Base-by-base conservation (phyloP, 1,140 invertebrate species). In the Akabosia matsudoensis region DNA sequence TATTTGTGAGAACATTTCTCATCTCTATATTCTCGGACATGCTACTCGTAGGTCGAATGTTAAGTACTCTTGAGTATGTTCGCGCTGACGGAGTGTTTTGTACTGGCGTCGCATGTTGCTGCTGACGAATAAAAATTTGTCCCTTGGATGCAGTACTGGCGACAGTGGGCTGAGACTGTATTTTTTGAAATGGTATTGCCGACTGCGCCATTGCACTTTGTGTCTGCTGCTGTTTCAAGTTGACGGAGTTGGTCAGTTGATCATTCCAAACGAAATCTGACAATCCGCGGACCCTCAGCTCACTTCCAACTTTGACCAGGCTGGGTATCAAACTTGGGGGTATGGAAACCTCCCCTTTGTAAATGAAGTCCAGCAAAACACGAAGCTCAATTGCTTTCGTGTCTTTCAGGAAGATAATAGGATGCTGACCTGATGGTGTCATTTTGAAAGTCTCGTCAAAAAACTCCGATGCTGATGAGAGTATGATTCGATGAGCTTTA, bases 391-490 rank as follows among this genome's bases (percentile, higher is more conserved):
- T 73, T 14, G 78, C 75, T 61, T 77, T 77, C 2, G 73, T 56
- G 45, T 77, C 76, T 34, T 79, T 79, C 24, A 79, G 61, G 72
- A 77, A 77, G 30, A 79, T 75, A 26, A 79, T 77, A n/a, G 78
- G 78, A 61, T 76, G 75, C 22, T 75, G 73, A 33, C 73, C 75
- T 4, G 45, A 1, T 7, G 78, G 78, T 1, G 78, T 74, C 73
- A 79, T 77, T 77, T 70, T 79, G 56, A 79, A 79, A 31, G 54
- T 77, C 71, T 79, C 75, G 18, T 79, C 75, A 67, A 79, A 79
- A 70, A 75, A 77, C 61, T 79, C 78, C 3, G 78, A 79, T 13
- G 76, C 78, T 51, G 75, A 79, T 0, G 78, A 79, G 7, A 79
- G 56, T 30, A 79, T 77, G 16, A 79, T 56, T 24, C 78, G 75